Percentiles rank a stretch among this genome's conserved stretches.
phyloP scores from a whole-genome alignment of 2,113 vertebrate species.

The Podarcis cretensis region DNA sequence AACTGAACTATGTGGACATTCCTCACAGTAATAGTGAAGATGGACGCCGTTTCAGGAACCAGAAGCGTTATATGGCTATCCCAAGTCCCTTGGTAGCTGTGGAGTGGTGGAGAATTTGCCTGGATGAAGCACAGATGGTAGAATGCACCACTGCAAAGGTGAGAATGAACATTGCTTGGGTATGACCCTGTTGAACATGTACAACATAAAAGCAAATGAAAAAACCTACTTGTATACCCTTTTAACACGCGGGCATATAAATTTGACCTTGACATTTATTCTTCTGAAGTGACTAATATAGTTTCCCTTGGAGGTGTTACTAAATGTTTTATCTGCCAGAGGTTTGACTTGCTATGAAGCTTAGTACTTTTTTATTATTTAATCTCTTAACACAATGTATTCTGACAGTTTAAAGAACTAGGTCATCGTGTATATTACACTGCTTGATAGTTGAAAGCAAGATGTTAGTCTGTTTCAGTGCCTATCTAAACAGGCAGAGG shows the following conservation, averaged over 20 bases:
- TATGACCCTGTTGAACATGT: neutral
- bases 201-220: neutral
- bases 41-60: conserved; percentile 92
- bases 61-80: conserved; percentile 99
- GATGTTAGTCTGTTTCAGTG: conserved; percentile 27
- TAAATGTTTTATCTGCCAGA: conserved; percentile 24
- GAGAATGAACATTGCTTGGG: neutral
- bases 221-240: neutral
- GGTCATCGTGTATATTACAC: conserved; percentile 39
- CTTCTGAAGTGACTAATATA: conserved; percentile 31
- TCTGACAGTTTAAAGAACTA: conserved; percentile 50
- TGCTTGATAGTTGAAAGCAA: conserved; percentile 46
- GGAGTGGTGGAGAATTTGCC: conserved; percentile 98
- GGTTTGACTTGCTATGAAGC: conserved; percentile 38
- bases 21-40: conserved; percentile 96
- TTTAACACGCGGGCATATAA: neutral
- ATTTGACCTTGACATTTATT: conserved; percentile 35
- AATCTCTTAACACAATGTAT: conserved; percentile 47
- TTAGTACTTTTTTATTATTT: conserved; percentile 36
- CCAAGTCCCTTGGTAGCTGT: conserved; percentile 96
- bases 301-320: conserved; percentile 34
- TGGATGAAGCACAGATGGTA: conserved; percentile 98
- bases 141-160: conserved; percentile 97
- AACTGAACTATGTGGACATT: conserved; percentile 96
- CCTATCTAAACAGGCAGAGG: conserved; percentile 30